Evolutionary conservation across 2,797 vertebrate genomes (phyloP), one percentile per base, ranked within the genome.

Genomic region (Hypotaenidia okinawae): DNA sequence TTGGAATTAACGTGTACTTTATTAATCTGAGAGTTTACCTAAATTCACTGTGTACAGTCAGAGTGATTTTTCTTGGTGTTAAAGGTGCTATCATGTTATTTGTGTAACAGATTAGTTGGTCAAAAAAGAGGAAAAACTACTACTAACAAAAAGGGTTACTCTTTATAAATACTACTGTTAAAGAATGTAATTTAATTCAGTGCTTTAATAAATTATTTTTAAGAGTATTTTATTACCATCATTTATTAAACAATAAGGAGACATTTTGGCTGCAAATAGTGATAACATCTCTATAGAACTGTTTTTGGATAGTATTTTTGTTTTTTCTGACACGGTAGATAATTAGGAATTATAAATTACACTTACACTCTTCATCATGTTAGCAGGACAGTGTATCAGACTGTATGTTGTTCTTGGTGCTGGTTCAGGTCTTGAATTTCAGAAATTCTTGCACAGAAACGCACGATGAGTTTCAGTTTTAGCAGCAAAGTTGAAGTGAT

Each of bases 241-340:
- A 95, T 95, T 97, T 97, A 95, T 97, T 97, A 97, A 97, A 96
- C 78, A 94, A 87, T 90, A 95, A 96, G 93, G 95, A 96, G 84
- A 95, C 96, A 94, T 96, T 97, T 95, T 90, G 94, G 84, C 79
- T 97, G 33, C 90, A 87, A 94, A 97, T 94, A 89, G 28, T 96
- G 92, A 96, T 96, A 96, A 87, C 49, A 94, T 95, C 90, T 95
- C 58, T 87, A 64, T 70, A 97, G 73, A 88, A 85, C 80, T 90
- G 62, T 89, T 89, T 92, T 94, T 93, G 81, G 69, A 84, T 66
- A 94, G 92, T 91, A 0, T 52, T 92, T 93, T 91, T 80, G 22
- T 78, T 95, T 70, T 93, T 33, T 70, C 85, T 74, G 87, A 94
- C 55, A 86, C 64, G 45, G 67, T 94, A 93, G 93, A 89, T 97